Conservation (phyloP, 2,888 invertebrate genomes). For the Tenthredo amoena region DNA sequence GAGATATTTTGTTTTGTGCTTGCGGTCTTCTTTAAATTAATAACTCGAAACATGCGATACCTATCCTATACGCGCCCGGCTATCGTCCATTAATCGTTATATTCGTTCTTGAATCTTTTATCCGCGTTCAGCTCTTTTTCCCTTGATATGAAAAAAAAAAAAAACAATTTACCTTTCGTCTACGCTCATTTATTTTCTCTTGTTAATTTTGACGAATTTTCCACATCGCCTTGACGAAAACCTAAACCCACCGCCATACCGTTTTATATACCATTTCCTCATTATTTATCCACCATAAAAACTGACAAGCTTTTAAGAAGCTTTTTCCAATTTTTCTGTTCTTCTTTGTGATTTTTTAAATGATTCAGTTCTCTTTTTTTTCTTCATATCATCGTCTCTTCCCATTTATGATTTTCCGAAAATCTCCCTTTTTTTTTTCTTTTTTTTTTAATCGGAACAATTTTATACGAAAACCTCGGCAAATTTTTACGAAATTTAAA, state of each 20-base stretch:
- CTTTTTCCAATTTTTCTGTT: background rate
- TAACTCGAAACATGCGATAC: slow-evolving; percentile 20
- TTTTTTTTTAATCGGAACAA: background rate
- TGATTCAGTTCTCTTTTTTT: background rate
- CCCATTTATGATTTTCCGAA: background rate
- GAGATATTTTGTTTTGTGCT: background rate
- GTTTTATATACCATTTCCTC: background rate
- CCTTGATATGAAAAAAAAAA: background rate
- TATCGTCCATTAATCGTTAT: slow-evolving; percentile 8
- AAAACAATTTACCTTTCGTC: background rate
- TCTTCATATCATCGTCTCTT: background rate
- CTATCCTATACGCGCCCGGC: background rate
- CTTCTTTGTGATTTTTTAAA: background rate
- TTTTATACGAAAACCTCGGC: background rate
- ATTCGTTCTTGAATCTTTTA: slow-evolving; percentile 7
- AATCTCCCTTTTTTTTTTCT: background rate
- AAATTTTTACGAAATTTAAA: background rate
- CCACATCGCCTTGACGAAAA: background rate
- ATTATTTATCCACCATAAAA: background rate
- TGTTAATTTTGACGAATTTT: background rate
- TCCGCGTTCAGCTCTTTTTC: background rate
- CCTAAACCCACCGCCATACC: background rate
- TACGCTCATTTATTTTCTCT: slow-evolving; percentile 4
- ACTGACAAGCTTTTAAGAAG: background rate
- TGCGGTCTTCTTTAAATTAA: background rate